phyloP scores from a whole-genome alignment of 2,113 vertebrate genomes.

The Petaurus breviceps region DNA sequence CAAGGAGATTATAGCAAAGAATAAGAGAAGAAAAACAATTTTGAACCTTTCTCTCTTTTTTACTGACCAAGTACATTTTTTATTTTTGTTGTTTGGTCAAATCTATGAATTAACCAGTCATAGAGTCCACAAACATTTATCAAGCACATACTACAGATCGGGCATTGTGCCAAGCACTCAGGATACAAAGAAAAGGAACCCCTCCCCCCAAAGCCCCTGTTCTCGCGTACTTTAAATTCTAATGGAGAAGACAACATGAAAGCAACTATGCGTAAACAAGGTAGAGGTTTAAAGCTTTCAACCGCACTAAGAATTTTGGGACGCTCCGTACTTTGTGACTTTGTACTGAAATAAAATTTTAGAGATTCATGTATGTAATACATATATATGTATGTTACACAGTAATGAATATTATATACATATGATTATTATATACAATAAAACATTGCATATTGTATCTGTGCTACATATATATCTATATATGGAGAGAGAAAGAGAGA shows the following conservation, averaged over 20 bases:
- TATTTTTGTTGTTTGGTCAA: neutral
- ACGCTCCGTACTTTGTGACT: neutral
- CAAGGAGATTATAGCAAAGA: conserved; percentile 19
- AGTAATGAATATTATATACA: neutral
- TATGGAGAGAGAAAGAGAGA: too few species aligned
- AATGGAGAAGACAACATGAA: neutral
- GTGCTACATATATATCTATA: neutral
- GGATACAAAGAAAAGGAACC: conserved; percentile 5
- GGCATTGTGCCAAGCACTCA: neutral
- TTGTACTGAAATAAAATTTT: neutral
- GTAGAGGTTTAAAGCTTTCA: neutral
- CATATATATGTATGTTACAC: neutral
- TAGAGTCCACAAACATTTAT: neutral
- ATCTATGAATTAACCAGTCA: neutral
- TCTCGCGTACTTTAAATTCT: neutral
- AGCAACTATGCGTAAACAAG: neutral
- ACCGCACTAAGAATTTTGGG: neutral
- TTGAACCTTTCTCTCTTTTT: neutral
- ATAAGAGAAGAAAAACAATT: conserved; percentile 10
- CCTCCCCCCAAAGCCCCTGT: neutral
- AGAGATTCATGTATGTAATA: neutral
- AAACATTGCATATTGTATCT: too few species aligned
- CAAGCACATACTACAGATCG: neutral
- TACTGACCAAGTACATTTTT: neutral
- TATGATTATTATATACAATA: too few species aligned